Evolutionary conservation across 1,140 invertebrate genomes (phyloP), one percentile per base, ranked within the genome.

Genomic region (Danaus melanippus): DNA sequence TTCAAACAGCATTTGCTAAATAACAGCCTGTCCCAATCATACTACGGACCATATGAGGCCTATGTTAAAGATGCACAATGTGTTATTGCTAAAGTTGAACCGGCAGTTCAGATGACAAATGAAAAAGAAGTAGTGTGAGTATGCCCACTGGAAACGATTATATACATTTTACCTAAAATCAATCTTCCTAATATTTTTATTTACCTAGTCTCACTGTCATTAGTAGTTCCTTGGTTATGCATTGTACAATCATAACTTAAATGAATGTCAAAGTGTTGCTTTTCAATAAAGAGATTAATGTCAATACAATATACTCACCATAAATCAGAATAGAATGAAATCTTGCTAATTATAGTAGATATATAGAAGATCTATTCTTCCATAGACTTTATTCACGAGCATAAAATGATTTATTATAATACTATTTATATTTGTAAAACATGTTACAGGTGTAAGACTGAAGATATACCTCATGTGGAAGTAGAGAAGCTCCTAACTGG

Each of bases 1-100:
- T 75, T 73, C 44, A 79, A 80, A 12, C 76, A 79, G 50, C 77
- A 77, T 50, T 60, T 84, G 51, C 15, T 82, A 1, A 61, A 74
- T 8, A 74, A 71, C 52, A 71, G 60, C 7, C 58, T 79, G 1
- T 68, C 69, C 15, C 77, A 76, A 15, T 70, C 71, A 10, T 83
- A 76, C 46, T 81, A 70, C 49, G 67, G 67, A 6, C 76, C 79
- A 41, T 82, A 77, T 70, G 75, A 74, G 15, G 48, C 66, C 0
- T 79, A 66, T 50, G 50, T 71, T n/a, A 83, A 83, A 53, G 76
- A 82, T 11, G 46, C 61, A 17, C 68, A 69, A 6, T 77, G 70
- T 68, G 48, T 76, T 45, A 60, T 76, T 12, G 50, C 81, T 12
- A 85, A 82, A 58, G 42, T 76, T 9, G 74, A 82, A 10, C 57